These are phyloP conservation scores for Probaryconus sp. DNA, from an alignment of 1,140 invertebrate species.

Conservation along the genomic window DNA sequence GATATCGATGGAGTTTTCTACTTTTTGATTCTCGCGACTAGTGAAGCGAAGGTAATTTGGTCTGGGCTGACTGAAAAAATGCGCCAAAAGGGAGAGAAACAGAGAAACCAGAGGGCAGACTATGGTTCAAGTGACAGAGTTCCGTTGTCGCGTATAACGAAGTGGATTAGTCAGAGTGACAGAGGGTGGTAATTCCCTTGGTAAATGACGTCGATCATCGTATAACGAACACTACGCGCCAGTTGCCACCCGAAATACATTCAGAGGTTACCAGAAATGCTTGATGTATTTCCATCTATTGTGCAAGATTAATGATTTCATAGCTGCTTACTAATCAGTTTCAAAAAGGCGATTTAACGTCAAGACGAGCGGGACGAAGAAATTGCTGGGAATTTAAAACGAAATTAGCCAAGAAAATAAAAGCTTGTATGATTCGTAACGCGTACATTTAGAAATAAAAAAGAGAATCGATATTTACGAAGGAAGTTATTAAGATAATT, in stretches of 20 bases:
- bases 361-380: not conserved
- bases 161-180: constrained; percentile 75
- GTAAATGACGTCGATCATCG: constrained; percentile 76
- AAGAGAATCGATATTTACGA: too few species aligned
- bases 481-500: too few species aligned
- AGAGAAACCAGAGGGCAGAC: constrained; percentile 52
- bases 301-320: constrained; percentile 50
- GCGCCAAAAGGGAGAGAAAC: constrained; percentile 41
- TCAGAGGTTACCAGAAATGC: constrained; percentile 50
- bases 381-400: too few species aligned
- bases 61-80: constrained; percentile 50
- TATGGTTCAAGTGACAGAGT: constrained; percentile 71
- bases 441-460: too few species aligned
- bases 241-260: constrained; percentile 58
- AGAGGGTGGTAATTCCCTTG: constrained; percentile 73
- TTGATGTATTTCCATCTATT: constrained; percentile 57
- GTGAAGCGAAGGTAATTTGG: constrained; percentile 50
- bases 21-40: constrained; percentile 51
- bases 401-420: too few species aligned
- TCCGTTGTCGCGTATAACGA: constrained; percentile 75
- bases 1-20: constrained; percentile 50
- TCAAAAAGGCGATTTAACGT: constrained; percentile 24
- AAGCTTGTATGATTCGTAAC: too few species aligned
- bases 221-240: constrained; percentile 68
- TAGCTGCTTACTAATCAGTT: constrained; percentile 49